A percentile compares a stretch with the other conserved stretches of the same genome.
Evolutionary conservation across 2,888 invertebrate species (phyloP).

Genomic region (Allolobophora icterica): DNA sequence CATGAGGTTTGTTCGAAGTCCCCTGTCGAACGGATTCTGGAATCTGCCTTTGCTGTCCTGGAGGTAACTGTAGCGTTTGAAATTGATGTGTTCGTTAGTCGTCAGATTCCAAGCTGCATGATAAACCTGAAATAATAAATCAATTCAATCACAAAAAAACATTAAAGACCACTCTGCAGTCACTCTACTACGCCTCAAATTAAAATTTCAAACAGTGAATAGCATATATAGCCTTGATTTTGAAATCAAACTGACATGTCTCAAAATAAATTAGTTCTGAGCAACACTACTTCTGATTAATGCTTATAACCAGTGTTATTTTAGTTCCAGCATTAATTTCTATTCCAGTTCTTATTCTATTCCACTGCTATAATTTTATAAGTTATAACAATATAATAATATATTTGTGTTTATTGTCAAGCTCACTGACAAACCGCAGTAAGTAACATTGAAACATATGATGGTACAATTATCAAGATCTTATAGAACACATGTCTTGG

Average conservation of each 20-base stretch:
- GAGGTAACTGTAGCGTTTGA: conserved; percentile 86
- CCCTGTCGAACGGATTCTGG: conserved; percentile 89
- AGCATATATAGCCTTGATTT: not conserved
- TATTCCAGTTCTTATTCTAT: too few species aligned
- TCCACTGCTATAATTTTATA: too few species aligned
- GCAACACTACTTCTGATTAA: not conserved
- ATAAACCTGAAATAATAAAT: conserved; percentile 73
- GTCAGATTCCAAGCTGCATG: conserved; percentile 92
- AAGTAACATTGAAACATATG: too few species aligned
- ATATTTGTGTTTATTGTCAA: too few species aligned
- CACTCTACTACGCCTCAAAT: not conserved
- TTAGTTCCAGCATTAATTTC: too few species aligned
- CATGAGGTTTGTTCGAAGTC: conserved; percentile 82
- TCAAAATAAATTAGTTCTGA: not conserved
- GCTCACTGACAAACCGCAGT: too few species aligned
- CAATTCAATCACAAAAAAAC: not conserved
- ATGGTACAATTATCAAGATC: too few species aligned
- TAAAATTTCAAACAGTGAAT: not conserved
- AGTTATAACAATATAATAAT: too few species aligned
- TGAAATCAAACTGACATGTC: too few species aligned
- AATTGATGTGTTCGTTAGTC: conserved; percentile 93
- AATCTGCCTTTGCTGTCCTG: conserved; percentile 86
- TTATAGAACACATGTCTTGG: too few species aligned
- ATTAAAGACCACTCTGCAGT: not conserved
- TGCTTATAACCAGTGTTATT: too few species aligned